Base-by-base conservation (phyloP, 64 coral and sea anemone genomes). In the Porites australiensis region DNA sequence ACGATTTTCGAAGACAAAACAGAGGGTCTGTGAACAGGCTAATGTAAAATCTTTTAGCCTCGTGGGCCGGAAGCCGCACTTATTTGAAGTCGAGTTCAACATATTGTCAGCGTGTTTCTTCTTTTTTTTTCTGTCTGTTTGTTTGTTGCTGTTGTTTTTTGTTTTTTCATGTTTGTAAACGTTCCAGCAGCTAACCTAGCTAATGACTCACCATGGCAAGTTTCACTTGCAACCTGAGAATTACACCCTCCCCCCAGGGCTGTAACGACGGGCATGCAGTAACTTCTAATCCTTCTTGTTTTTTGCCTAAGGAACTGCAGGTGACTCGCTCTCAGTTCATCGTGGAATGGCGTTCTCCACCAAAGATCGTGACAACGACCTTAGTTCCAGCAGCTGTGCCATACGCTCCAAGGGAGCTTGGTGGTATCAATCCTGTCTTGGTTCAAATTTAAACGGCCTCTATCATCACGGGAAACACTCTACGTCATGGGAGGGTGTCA, bases 401-500 rank as follows among this genome's bases (percentile, higher is more conserved):
- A 73, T 3, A 21, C 18, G 0, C 46, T 21, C 6, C 44, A 74
- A 74, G 5, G 72, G 43, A 50, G 72, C 72, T 13, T 74, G 72
- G 72, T 74, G 72, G 72, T 74, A 50, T 13, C 14, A 46, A 0
- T 5, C 0, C 9, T 74, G 72, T 74, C 0, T 74, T 11, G 0
- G 0, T 45, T 72, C 66, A 8, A 72, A 87, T 20, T 67, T 87
- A 13, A 72, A 87, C 46, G 83, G 83, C 72, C 65, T 15, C 0
- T 87, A 87, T 44, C 83, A 12, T 19, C 83, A 87, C 50, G 83
- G 66, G 0, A n/a, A 71, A 49, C 83, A 87, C 47, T 72, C 22
- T 4, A 57, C 21, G 2, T 0, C 19, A 1, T 87, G 86, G 72
- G 9, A 74, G 19, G 86, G 86, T 58, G 13, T 88, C 3, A 14